A percentile compares a stretch with the other conserved stretches of the same genome.
Evolutionary conservation across 1,140 invertebrate species (phyloP).

Genomic region (Akabosia matsudoensis): DNA sequence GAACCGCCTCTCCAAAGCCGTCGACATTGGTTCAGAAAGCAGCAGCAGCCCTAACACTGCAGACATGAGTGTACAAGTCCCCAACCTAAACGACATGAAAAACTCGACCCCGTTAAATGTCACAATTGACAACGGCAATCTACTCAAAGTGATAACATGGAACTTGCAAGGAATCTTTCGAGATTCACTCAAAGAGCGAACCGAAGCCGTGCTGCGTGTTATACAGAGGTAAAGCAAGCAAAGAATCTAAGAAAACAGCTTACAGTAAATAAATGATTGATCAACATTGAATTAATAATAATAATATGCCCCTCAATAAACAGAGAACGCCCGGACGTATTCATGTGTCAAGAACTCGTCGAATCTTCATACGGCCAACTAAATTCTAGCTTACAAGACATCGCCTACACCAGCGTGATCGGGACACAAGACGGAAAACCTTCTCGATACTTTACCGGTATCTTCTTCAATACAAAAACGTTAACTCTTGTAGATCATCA

Average conservation of each 20-base stretch:
- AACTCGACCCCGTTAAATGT: no score
- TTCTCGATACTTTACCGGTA: neutral
- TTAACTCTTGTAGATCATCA: neutral
- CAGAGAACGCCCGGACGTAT: neutral
- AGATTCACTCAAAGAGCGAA: neutral
- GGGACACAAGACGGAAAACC: neutral
- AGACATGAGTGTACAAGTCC: no score
- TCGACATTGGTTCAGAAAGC: no score
- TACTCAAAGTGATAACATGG: slow-evolving; percentile 1
- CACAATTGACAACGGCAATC: no score
- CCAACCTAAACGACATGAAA: no score
- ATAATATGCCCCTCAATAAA: neutral
- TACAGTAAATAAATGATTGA: neutral
- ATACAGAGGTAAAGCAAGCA: neutral
- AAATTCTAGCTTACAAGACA: neutral
- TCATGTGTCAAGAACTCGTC: neutral
- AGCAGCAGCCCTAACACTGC: no score
- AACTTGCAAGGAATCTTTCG: neutral
- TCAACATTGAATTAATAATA: neutral
- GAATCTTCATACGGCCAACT: neutral
- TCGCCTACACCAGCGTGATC: neutral
- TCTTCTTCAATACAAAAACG: neutral
- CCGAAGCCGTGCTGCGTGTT: neutral
- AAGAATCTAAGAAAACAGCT: neutral
- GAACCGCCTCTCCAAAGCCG: no score